Percentiles rank a stretch among this genome's conserved stretches.
These are phyloP conservation scores for Drosophila diplacantha DNA, from an alignment of 2,888 invertebrate species.

Conservation along the genomic window DNA sequence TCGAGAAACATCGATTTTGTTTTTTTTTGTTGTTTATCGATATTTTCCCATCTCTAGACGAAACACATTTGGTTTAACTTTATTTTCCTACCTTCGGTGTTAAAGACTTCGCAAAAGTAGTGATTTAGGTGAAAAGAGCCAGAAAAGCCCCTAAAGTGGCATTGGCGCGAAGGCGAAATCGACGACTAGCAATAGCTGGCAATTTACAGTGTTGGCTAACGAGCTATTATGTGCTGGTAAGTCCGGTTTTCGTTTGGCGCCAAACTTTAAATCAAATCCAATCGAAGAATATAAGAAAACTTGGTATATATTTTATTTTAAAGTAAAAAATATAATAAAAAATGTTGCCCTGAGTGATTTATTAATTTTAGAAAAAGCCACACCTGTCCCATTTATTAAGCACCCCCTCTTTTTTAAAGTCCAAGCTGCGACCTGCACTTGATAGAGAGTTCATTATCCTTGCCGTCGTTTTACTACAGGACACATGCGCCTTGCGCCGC, in stretches of 20 bases:
- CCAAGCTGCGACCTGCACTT: constrained; percentile 4
- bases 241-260: neutral
- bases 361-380: neutral
- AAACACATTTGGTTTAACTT: too few species aligned
- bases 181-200: neutral
- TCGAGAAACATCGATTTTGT: too few species aligned
- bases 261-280: neutral
- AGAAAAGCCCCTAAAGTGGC: too few species aligned
- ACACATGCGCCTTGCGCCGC: constrained; percentile 58
- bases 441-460: constrained; percentile 57
- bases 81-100: too few species aligned
- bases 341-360: neutral
- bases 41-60: too few species aligned
- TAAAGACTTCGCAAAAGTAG: too few species aligned
- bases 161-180: too few species aligned
- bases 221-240: neutral
- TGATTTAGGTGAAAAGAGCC: too few species aligned
- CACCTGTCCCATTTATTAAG: neutral
- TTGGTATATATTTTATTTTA: neutral
- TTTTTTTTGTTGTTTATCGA: too few species aligned
- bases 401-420: neutral
- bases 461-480: constrained; percentile 47
- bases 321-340: too few species aligned
- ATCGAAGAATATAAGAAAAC: neutral
- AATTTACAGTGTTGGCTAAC: neutral